These are phyloP conservation scores for Apolygus lucorum DNA, from an alignment of 1,140 invertebrate genomes.

Conservation along the genomic window DNA sequence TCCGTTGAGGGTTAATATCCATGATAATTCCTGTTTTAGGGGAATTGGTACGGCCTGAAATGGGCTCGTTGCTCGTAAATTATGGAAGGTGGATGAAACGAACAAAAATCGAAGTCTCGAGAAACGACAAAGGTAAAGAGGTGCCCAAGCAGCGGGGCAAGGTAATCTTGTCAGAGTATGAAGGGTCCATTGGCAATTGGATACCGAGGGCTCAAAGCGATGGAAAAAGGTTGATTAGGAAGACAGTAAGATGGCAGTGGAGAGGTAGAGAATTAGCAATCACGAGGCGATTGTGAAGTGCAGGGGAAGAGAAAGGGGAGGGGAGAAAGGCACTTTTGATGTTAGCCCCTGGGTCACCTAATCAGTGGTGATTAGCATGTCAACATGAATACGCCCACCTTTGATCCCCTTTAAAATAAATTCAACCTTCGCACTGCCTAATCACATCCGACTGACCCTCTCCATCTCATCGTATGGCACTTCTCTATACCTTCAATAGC, in stretches of 20 bases:
- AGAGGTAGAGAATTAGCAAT: conserved; percentile 21
- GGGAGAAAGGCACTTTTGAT: conserved; percentile 19
- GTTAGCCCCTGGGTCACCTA: conserved; percentile 17
- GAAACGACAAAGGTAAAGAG: conserved; percentile 5
- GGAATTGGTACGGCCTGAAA: too few relatives aligned
- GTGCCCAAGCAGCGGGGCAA: neutral
- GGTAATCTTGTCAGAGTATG: conserved; percentile 18
- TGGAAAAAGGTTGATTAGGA: conserved; percentile 22
- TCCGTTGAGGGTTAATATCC: too few relatives aligned
- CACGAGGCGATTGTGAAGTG: conserved; percentile 19
- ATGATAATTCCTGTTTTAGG: too few relatives aligned
- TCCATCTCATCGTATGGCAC: neutral
- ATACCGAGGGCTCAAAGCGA: conserved; percentile 20
- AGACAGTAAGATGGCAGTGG: conserved; percentile 20
- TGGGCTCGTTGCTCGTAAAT: too few relatives aligned
- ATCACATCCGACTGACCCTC: conserved; percentile 13
- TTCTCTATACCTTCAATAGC: conserved; percentile 3
- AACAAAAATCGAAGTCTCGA: neutral
- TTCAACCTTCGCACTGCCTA: conserved; percentile 21
- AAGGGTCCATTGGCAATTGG: conserved; percentile 21
- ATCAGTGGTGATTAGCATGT: conserved; percentile 22
- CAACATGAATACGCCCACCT: conserved; percentile 21
- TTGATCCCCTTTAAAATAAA: conserved; percentile 24
- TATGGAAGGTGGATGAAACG: neutral
- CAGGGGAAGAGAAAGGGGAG: conserved; percentile 6